Evolutionary conservation across 2,113 vertebrate species (phyloP).

Genomic region (Peromyscus californicus): DNA sequence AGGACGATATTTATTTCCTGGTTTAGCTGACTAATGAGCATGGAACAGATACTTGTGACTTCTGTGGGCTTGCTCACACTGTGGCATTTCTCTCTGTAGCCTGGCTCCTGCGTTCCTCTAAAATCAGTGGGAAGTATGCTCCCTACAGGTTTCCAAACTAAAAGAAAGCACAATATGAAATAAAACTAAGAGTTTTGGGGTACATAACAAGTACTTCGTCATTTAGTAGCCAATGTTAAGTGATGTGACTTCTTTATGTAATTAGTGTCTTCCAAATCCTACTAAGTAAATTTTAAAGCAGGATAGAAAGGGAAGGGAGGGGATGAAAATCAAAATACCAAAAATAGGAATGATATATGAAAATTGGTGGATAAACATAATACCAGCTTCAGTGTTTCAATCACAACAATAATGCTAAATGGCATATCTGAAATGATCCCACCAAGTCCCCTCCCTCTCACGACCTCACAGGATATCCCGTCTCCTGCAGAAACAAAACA

Average conservation of each 20-base stretch:
- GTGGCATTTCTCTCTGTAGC: neutral
- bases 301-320: neutral
- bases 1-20: conserved; percentile 52
- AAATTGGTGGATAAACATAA: conserved; percentile 78
- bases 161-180: neutral
- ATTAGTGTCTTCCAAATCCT: conserved; percentile 66
- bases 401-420: conserved; percentile 80
- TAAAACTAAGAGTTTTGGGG: neutral
- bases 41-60: neutral
- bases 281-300: conserved; percentile 55
- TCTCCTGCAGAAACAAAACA: conserved; percentile 92
- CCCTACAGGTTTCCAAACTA: neutral
- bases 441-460: conserved; percentile 86
- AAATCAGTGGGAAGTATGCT: neutral
- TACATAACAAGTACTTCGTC: neutral
- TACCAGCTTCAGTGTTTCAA: conserved; percentile 70
- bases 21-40: conserved; percentile 47
- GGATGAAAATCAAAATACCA: neutral
- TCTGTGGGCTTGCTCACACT: neutral
- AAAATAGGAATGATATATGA: conserved; percentile 52
- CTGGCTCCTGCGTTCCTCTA: neutral
- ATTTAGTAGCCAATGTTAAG: neutral
- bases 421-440: conserved; percentile 87
- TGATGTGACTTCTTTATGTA: conserved; percentile 72
- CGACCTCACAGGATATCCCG: conserved; percentile 91